phyloP scores from a whole-genome alignment of 1,140 invertebrate genomes.

The Drosophila lacertosa region DNA sequence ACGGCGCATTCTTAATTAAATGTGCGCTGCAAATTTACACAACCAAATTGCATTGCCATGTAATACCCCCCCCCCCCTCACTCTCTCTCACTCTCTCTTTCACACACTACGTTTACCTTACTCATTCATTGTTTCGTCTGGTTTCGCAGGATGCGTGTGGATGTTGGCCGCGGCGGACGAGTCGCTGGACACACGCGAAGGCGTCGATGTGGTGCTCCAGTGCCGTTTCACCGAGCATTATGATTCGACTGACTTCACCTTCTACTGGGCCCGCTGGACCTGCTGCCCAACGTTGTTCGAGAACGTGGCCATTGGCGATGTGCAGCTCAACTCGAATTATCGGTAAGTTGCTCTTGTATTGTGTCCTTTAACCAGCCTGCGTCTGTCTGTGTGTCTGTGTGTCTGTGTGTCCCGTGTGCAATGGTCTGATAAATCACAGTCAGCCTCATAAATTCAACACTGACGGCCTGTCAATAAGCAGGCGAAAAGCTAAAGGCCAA shows the following conservation, averaged over 20 bases:
- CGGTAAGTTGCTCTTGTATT: constrained; percentile 86
- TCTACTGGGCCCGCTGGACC: constrained; percentile 89
- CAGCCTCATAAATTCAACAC: constrained; percentile 75
- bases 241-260: constrained; percentile 86
- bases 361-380: constrained; percentile 9
- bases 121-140: neutral
- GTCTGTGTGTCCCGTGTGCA: constrained; percentile 55
- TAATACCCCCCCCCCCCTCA: constrained; percentile 6
- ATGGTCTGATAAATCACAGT: constrained; percentile 77
- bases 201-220: constrained; percentile 90
- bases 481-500: constrained; percentile 40
- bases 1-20: constrained; percentile 60
- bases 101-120: neutral
- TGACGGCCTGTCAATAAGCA: constrained; percentile 72
- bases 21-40: constrained; percentile 58
- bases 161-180: constrained; percentile 72
- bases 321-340: constrained; percentile 91
- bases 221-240: constrained; percentile 91
- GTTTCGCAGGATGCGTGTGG: constrained; percentile 45
- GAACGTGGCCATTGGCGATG: constrained; percentile 91
- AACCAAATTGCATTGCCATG: constrained; percentile 59
- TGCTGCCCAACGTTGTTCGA: constrained; percentile 88
- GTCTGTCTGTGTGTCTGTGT: neutral
- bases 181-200: constrained; percentile 89
- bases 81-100: neutral